phyloP scores from a whole-genome alignment of 2,888 invertebrate genomes.

The Gari tellinella region DNA sequence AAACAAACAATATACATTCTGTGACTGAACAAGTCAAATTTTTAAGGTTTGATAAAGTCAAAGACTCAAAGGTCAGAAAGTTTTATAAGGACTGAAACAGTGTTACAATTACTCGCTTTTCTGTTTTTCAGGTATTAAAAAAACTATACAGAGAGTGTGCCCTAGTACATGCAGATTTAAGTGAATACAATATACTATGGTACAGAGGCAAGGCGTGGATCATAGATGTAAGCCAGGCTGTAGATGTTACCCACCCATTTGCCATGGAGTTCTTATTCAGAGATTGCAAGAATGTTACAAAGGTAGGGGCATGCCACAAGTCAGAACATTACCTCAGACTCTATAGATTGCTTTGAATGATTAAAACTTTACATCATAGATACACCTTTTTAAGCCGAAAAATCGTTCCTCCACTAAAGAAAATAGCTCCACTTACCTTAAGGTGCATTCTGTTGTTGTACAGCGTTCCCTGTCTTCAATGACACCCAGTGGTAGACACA shows the following conservation, averaged over 20 bases:
- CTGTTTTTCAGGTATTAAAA: conserved; percentile 85
- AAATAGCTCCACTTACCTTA: too few species aligned
- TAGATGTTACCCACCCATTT: conserved; percentile 87
- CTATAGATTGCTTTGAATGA: neutral
- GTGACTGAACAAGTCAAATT: too few species aligned
- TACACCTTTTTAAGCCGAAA: neutral
- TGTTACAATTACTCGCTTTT: too few species aligned
- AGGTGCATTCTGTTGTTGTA: too few species aligned
- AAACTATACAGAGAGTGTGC: conserved; percentile 86
- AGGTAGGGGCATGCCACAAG: conserved; percentile 56
- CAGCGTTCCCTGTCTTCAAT: too few species aligned
- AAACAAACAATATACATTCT: too few species aligned
- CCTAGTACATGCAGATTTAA: conserved; percentile 88
- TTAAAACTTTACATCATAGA: neutral
- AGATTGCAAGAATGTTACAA: conserved; percentile 86
- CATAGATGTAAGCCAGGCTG: conserved; percentile 88
- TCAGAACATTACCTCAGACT: neutral
- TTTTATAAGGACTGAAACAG: too few species aligned
- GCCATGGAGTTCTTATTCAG: conserved; percentile 86
- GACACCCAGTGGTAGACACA: too few species aligned
- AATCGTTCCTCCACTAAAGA: too few species aligned
- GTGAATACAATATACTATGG: conserved; percentile 88
- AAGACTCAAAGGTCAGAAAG: too few species aligned
- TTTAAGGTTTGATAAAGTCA: too few species aligned
- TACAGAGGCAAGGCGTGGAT: conserved; percentile 85